Evolutionary conservation across 2,113 vertebrate species (phyloP), one percentile per base, ranked within the genome.

Genomic region (Semicossyphus pulcher): DNA sequence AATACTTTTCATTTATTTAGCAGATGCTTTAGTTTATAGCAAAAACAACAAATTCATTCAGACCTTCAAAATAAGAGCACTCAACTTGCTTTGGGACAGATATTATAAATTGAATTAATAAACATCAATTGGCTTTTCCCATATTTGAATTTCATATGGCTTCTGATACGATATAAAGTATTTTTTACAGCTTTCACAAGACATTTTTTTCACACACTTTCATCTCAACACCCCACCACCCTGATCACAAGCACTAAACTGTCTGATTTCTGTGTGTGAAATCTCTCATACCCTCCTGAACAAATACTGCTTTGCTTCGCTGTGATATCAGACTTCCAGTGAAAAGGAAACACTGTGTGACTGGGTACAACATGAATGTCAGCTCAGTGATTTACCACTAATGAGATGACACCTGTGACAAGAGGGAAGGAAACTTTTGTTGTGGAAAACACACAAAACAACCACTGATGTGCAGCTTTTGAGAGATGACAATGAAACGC

Each of bases 361-460:
- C 84, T 82, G 58, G 56, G 80, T 82, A 82, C 86, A 85, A 78
- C 85, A 61, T 81, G 86, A 87, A 91, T 86, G 89, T 88, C 88
- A 85, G 72, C 78, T 76, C 37, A 41, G 52, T 88, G 88, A 92
- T 88, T 90, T 80, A 67, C 81, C 73, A 51, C 89, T 93, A 93
- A 93, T 90, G 89, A 92, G 90, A 86, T 47, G 75, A 85, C 81
- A 86, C 80, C 86, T 87, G 74, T 77, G 85, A 88, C 78, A 84
- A 77, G 81, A 82, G 60, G 76, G 80, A 75, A 81, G 88, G 80
- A 86, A 90, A 91, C 89, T 87, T 86, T 92, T 92, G 89, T 88
- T 88, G 85, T 78, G 70, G 58, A 83, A 87, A 80, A 80, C 70
- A 75, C 72, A 81, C 76, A 82, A 60, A 57, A 59, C 78, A 79